Evolutionary conservation across 2,888 invertebrate genomes (phyloP).

Genomic region (Drosophila pseudotalamancana): DNA sequence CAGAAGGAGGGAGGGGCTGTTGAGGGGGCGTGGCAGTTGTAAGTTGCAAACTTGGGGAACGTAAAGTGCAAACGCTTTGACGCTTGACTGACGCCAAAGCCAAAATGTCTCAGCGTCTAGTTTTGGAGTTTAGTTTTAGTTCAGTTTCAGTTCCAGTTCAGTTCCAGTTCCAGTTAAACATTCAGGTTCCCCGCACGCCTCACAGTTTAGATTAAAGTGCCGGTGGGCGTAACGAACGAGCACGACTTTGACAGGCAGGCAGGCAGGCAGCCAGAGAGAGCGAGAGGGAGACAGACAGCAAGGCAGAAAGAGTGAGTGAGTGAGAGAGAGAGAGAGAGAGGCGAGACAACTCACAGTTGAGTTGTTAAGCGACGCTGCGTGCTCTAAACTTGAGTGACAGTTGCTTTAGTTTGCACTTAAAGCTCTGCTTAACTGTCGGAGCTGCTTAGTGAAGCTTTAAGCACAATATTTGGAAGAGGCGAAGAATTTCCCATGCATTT

Average conservation of each 20-base stretch:
- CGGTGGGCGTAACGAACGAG: conserved; percentile 67
- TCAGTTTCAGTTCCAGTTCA: conserved; percentile 21
- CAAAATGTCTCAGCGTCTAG: conserved; percentile 22
- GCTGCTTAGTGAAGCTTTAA: not conserved
- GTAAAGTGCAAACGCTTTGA: conserved; percentile 65
- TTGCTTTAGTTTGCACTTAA: conserved; percentile 7
- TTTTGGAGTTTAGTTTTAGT: conserved; percentile 8
- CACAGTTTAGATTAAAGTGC: conserved; percentile 62
- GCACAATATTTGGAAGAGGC: not conserved
- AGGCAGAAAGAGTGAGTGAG: conserved; percentile 1
- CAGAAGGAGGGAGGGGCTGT: not conserved
- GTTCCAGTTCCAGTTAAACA: conserved; percentile 23
- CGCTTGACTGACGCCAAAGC: conserved; percentile 70
- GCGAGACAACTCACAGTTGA: conserved; percentile 33
- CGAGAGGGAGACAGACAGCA: not conserved
- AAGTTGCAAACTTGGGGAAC: conserved; percentile 60
- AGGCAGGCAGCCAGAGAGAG: not conserved
- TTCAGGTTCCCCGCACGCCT: conserved; percentile 42
- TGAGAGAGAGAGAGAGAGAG: not conserved
- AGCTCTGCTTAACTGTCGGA: not conserved
- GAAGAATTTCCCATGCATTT: not conserved
- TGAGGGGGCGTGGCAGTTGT: not conserved
- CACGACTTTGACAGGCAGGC: conserved; percentile 53
- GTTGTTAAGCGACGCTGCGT: conserved; percentile 31
- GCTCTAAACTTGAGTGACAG: conserved; percentile 23